Evolutionary conservation across 2,888 invertebrate genomes (phyloP), one percentile per base, ranked within the genome.

Genomic region (Homarus gammarus): DNA sequence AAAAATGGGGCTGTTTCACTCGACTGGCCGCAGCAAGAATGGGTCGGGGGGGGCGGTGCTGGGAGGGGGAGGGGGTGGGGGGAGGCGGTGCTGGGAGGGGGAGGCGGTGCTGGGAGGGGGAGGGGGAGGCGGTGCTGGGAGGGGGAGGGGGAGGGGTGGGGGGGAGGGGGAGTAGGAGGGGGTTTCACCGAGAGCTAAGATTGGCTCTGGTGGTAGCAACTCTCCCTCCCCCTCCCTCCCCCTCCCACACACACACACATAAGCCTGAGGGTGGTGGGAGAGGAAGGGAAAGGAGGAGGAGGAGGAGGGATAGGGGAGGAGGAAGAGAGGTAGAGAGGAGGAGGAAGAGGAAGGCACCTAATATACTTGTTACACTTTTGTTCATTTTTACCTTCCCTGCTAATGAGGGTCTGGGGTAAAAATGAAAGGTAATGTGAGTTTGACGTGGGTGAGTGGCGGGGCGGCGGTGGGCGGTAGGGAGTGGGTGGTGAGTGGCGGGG

Each of bases 321-420:
- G 22, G 61, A 49, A 22, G 22, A 33, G 49, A 56, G 79, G 33
- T 49, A 22, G 33, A 33, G 33, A 27, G 15, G 12, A 36, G 33
- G 36, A 15, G 10, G 56, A 18, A 31, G 56, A 33, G 33, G 33
- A 56, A 36, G 18, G 33, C 56, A 18, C 78, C 31, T 78, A 51
- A 31, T 78, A 78, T 78, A 51, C 78, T 51, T 78, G 78, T 51
- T 51, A 78, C 56, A 78, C 33, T 38, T 51, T 51, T 78, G 36
- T 38, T 22, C 27, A 33, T 78, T 78, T 77, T 78, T 78, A 33
- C 33, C 27, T 31, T 15, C 5, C 15, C n/a, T n/a, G 49, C 75
- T 77, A 77, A 77, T 77, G 75, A 77, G 75, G 75, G 44, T 49
- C 3, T 40, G 75, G 6, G 8, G 75, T 0, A 77, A 44, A 44